Conservation (phyloP, 2,113 vertebrate genomes). For the Zosterops pallidus region DNA sequence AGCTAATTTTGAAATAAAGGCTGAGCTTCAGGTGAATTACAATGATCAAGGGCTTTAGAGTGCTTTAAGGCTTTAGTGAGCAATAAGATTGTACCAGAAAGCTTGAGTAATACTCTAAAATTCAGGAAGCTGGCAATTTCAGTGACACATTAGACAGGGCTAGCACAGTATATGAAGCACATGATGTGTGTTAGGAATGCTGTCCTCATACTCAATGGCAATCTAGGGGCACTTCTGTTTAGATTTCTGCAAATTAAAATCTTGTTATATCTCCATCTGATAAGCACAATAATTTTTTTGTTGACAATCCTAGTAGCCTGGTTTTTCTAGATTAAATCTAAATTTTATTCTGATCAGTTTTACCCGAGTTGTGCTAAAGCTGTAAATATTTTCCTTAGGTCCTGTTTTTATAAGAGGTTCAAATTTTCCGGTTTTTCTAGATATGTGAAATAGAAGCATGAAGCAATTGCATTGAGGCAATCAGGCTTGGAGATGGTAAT, state of each 20-base stretch:
- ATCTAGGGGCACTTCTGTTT: neutral
- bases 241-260: neutral
- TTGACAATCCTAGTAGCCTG: neutral
- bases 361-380: neutral
- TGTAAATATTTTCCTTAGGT: neutral
- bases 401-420: neutral
- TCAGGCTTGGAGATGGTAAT: neutral
- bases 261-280: neutral
- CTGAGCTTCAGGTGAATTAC: neutral
- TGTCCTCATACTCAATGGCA: neutral
- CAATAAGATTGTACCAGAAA: neutral
- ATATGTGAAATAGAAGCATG: neutral
- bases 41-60: neutral
- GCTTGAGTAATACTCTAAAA: neutral
- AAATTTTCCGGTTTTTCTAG: neutral
- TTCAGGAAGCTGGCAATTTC: neutral
- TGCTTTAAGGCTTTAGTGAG: neutral
- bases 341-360: neutral
- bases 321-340: neutral
- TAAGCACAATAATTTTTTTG: neutral
- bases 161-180: neutral
- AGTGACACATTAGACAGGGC: neutral
- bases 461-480: neutral
- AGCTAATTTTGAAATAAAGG: neutral
- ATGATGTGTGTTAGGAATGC: rapidly evolving